Percentiles rank a stretch among this genome's conserved stretches.
Evolutionary conservation across 2,113 vertebrate genomes (phyloP).

Genomic region (Leptodactylus fuscus): DNA sequence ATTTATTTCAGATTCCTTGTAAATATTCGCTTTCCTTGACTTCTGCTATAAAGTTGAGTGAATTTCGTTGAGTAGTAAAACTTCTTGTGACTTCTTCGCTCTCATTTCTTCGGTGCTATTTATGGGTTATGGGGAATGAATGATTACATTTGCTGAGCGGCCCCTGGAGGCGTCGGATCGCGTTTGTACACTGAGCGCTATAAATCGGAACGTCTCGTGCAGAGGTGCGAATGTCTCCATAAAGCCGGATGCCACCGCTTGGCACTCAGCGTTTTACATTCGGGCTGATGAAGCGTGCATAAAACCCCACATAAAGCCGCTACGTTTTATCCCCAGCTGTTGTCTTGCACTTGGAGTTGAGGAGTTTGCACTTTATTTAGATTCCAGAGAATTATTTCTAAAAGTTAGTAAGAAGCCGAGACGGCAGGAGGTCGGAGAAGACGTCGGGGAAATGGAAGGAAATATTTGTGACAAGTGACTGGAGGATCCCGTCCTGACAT

Average conservation of each 20-base stretch:
- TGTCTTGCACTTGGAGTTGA: constrained; percentile 28
- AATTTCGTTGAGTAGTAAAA: too few species aligned
- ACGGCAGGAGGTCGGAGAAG: not conserved
- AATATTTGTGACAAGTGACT: too few species aligned
- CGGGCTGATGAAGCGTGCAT: constrained; percentile 7
- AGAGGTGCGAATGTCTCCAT: constrained; percentile 22
- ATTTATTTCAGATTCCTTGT: too few species aligned
- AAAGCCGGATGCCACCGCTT: constrained; percentile 5
- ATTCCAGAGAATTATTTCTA: not conserved
- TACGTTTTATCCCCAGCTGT: constrained; percentile 18
- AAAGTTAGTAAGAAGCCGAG: not conserved
- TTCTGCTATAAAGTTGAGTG: too few species aligned
- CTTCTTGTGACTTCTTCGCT: not conserved
- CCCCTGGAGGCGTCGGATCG: not conserved
- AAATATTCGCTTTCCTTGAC: too few species aligned
- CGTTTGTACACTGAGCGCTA: not conserved
- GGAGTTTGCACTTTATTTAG: constrained; percentile 20
- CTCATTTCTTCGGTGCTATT: not conserved
- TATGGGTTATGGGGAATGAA: not conserved
- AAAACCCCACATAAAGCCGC: not conserved
- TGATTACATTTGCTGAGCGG: not conserved
- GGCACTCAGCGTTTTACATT: constrained; percentile 41
- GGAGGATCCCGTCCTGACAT: too few species aligned
- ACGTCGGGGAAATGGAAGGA: too few species aligned
- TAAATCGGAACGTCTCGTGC: not conserved